A percentile compares a stretch with the other conserved stretches of the same genome.
Conservation (phyloP, 2,888 invertebrate species). For the Kryphioiulus occultus region DNA sequence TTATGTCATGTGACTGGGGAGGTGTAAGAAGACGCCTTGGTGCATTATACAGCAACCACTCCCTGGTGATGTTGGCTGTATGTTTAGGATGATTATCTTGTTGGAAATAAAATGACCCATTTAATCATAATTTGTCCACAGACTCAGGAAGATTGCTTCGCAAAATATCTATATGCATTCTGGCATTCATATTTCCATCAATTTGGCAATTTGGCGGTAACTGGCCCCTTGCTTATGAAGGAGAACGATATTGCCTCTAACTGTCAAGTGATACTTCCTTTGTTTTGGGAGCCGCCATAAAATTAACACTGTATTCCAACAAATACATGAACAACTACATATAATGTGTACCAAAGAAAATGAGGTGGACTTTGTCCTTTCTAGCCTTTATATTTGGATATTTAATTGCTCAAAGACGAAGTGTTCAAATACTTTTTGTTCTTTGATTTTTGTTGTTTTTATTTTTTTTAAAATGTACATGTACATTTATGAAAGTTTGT, state of each 20-base stretch:
- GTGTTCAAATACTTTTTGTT: not conserved
- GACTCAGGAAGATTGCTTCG: not conserved
- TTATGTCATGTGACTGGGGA: not conserved
- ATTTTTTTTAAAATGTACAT: not conserved
- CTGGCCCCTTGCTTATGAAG: not conserved
- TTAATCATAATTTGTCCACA: too few relatives aligned
- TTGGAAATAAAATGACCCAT: not conserved
- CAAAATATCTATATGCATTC: not conserved
- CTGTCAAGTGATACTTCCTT: not conserved
- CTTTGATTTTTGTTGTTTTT: not conserved
- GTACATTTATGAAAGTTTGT: slow-evolving; percentile 37
- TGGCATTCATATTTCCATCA: slow-evolving; percentile 32
- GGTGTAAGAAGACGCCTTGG: not conserved
- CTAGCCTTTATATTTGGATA: too few relatives aligned
- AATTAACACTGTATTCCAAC: not conserved
- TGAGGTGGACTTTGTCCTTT: not conserved
- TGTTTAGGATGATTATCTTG: not conserved
- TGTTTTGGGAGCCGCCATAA: not conserved
- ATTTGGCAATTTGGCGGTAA: slow-evolving; percentile 21
- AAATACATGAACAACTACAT: not conserved
- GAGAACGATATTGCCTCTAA: not conserved
- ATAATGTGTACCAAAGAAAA: not conserved
- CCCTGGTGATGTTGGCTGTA: not conserved
- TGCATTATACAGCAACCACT: slow-evolving; percentile 20
- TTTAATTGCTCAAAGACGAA: not conserved